phyloP scores from a whole-genome alignment of 2,797 vertebrate species.

The Pyrocephalus nanus region DNA sequence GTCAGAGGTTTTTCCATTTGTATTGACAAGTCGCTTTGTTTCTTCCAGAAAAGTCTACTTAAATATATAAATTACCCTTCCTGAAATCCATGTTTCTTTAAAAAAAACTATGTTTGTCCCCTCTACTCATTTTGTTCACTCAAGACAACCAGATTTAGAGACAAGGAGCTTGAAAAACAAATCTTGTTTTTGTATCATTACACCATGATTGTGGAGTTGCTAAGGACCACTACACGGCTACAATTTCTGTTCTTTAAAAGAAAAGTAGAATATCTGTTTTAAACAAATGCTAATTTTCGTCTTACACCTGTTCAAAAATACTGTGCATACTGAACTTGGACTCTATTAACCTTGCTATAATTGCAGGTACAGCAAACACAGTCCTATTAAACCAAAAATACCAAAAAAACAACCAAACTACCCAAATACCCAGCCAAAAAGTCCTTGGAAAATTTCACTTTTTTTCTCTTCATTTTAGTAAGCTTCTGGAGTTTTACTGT shows the following conservation, averaged over 20 bases:
- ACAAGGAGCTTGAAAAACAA: background rate
- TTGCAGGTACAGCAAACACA: background rate
- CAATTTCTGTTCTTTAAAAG: background rate
- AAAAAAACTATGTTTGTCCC: background rate
- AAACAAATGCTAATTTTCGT: background rate
- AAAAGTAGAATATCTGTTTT: background rate
- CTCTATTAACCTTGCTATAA: background rate
- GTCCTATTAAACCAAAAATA: background rate
- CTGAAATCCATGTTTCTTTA: background rate
- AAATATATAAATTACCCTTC: background rate
- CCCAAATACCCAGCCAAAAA: background rate
- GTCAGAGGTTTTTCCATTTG: background rate
- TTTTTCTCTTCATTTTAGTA: background rate
- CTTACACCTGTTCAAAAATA: background rate
- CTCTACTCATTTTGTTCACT: background rate
- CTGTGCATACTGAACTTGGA: background rate
- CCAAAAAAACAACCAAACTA: background rate
- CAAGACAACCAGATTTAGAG: background rate
- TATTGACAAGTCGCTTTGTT: background rate
- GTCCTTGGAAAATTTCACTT: rapidly evolving
- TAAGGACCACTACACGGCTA: background rate
- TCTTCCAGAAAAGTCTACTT: background rate
- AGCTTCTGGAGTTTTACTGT: background rate
- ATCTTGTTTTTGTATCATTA: background rate
- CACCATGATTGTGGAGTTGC: background rate